Evolutionary conservation across 1,140 invertebrate species (phyloP), one percentile per base, ranked within the genome.

Genomic region (Cydia fagiglandana): DNA sequence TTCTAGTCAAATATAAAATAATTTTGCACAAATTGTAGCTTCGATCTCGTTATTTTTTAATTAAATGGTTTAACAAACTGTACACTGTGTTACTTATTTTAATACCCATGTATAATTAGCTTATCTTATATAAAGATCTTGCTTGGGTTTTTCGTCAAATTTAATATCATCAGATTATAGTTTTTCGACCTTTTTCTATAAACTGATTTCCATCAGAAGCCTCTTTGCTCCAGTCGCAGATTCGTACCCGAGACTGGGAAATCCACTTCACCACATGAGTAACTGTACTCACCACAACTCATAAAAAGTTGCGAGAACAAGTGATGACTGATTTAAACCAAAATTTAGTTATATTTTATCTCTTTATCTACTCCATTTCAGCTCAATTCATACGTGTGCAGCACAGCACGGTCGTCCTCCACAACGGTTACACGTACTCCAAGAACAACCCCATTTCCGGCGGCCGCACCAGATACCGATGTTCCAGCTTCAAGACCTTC

Each of bases 381-480:
- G 56, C 56, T 6, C 15, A 61, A 61, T 20, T 24, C 7, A 61
- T 61, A 61, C 20, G 56, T n/a, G 7, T 61, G 20, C 56, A 61
- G 20, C 17, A 61, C 9, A 9, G 56, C 17, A 61, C 10, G 17
- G 56, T 61, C 20, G 5, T 61, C 17, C 56, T 61, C 56, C n/a
- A 61, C 56, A 61, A 61, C 9, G 56, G 20, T n/a, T 88, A 86
- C 77, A 80, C 81, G 7, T 90, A 77, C 74, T 83, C 50, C 10
- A 88, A 77, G 68, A 85, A 78, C 50, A 81, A 83, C 4, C 20
- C 2, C 0, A 77, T 84, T 0, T 28, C 78, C 1, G 47, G 78
- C 9, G 82, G 82, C 15, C 83, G 86, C 0, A 73, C 20, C 9
- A 77, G 86, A 7, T 89, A 85, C 74, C 79, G 74, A 0, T 89